Percentiles rank a stretch among this genome's conserved stretches.
Conservation (phyloP, 2,888 invertebrate species). For the Smittia sp. region DNA sequence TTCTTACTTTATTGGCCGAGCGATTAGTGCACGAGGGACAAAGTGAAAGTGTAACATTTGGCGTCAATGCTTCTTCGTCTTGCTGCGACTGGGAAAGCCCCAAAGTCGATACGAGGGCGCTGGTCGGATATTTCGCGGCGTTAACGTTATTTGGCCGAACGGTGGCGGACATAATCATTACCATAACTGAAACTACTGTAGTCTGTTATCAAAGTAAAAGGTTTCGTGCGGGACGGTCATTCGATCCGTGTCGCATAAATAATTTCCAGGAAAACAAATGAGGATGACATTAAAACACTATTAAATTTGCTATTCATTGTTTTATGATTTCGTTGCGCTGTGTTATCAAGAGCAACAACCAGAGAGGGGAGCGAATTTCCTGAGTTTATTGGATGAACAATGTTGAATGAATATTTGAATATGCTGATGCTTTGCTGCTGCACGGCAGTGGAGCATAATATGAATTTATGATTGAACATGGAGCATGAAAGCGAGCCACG, state of each 20-base stretch:
- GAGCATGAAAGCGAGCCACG: not conserved
- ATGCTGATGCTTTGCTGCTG: not conserved
- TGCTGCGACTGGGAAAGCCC: not conserved
- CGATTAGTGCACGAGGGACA: no score
- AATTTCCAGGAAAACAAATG: constrained; percentile 22
- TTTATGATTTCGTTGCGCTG: not conserved
- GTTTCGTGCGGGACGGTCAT: not conserved
- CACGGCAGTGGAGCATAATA: not conserved
- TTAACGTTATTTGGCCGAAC: not conserved
- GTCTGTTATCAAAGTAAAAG: not conserved
- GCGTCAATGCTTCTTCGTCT: constrained; percentile 7
- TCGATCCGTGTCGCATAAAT: constrained; percentile 18
- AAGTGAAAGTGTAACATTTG: not conserved
- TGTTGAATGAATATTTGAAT: constrained; percentile 11
- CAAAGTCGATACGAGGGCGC: not conserved
- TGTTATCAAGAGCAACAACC: constrained; percentile 10
- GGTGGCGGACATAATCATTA: no score
- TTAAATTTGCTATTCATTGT: constrained; percentile 37
- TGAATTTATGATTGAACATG: not conserved
- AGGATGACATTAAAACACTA: constrained; percentile 35
- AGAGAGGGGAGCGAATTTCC: not conserved
- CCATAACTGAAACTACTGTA: no score
- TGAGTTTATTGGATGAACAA: not conserved
- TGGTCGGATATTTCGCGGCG: not conserved
- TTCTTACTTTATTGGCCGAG: not conserved